These are phyloP conservation scores for Anisognathus igniventris DNA, from an alignment of 2,797 vertebrate species.

Conservation along the genomic window DNA sequence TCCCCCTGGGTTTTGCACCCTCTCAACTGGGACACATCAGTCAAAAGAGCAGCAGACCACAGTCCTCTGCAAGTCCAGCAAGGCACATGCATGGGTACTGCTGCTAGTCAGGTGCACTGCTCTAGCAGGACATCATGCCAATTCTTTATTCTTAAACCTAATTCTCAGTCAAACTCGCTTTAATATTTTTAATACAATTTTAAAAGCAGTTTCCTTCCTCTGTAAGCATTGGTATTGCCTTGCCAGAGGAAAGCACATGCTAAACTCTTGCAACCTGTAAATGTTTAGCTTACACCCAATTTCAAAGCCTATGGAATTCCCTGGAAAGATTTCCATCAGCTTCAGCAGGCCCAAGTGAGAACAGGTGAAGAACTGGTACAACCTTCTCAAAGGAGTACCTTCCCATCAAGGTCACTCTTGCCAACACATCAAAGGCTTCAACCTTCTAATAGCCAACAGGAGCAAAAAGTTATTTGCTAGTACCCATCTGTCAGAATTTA, in stretches of 20 bases:
- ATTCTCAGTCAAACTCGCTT: not conserved
- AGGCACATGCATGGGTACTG: not conserved
- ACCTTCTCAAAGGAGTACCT: not conserved
- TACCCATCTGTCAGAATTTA: not conserved
- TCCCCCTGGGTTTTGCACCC: not conserved
- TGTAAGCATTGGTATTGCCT: not conserved
- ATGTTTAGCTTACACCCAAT: not conserved
- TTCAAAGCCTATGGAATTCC: not conserved
- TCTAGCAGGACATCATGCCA: not conserved
- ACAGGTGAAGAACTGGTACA: not conserved
- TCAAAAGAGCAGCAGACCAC: not conserved
- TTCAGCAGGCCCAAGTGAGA: not conserved
- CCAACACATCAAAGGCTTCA: not conserved
- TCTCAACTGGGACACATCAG: fast-evolving
- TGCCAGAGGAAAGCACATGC: fast-evolving
- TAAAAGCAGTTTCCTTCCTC: not conserved
- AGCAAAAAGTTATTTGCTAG: not conserved
- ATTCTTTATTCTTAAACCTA: not conserved
- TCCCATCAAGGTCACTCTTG: fast-evolving
- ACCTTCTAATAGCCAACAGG: not conserved
- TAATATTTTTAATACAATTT: not conserved
- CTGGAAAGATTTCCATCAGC: not conserved
- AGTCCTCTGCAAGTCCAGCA: not conserved
- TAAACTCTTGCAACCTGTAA: not conserved
- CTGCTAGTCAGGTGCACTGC: not conserved